Conservation (phyloP, 2,113 vertebrate genomes). For the Bettongia penicillata region DNA sequence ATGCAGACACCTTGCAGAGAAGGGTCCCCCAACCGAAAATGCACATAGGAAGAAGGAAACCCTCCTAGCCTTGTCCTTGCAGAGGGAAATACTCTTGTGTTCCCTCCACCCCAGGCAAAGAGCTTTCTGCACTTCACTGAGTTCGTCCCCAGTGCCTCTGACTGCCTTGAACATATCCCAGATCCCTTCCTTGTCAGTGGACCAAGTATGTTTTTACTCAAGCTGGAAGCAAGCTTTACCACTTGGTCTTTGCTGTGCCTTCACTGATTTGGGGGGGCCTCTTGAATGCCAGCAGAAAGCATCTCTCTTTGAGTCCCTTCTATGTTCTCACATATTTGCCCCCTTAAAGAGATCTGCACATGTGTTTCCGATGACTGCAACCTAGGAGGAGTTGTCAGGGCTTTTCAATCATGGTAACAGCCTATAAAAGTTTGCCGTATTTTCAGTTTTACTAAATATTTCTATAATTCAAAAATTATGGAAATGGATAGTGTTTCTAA, state of each 20-base stretch:
- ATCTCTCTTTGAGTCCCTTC: conserved; percentile 31
- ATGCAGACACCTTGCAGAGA: conserved; percentile 63
- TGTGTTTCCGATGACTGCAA: conserved; percentile 78
- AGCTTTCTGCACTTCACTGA: background rate
- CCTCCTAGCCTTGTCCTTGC: background rate
- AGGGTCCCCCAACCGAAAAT: conserved; percentile 47
- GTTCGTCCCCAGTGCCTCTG: conserved; percentile 20
- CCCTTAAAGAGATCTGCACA: conserved; percentile 72
- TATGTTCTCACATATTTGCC: conserved; percentile 61
- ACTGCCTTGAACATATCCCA: background rate
- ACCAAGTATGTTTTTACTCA: background rate
- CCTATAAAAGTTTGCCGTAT: conserved; percentile 76
- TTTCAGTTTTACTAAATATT: conserved; percentile 81
- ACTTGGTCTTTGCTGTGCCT: conserved; percentile 13
- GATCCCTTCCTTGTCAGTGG: background rate
- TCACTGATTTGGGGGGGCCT: background rate
- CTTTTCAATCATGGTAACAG: conserved; percentile 76
- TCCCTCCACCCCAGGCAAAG: background rate
- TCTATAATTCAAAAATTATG: conserved; percentile 81
- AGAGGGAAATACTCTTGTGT: background rate
- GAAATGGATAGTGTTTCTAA: conserved; percentile 77
- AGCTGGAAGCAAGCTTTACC: conserved; percentile 33
- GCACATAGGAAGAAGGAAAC: background rate
- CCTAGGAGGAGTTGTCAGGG: conserved; percentile 75
- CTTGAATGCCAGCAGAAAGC: conserved; percentile 51